A percentile compares a stretch with the other conserved stretches of the same genome.
phyloP scores from a whole-genome alignment of 2,888 invertebrate species.

The Alitta virens region DNA sequence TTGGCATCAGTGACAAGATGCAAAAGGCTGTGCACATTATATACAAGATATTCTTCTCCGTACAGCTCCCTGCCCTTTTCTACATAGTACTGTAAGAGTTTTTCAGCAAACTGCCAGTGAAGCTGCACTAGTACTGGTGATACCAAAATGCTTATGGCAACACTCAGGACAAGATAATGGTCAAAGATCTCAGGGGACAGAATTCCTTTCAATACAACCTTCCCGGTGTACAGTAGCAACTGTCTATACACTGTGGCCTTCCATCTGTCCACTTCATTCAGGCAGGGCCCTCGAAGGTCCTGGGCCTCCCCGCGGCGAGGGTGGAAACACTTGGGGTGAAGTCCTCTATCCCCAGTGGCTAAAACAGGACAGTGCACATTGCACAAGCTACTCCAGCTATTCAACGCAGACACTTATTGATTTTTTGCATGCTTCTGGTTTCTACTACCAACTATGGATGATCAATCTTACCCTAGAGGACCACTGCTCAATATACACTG shows the following conservation, averaged over 20 bases:
- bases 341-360: too few species aligned
- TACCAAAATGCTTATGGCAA: constrained; percentile 30
- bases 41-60: constrained; percentile 12
- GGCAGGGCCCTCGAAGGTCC: too few species aligned
- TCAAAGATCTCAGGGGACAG: constrained; percentile 24
- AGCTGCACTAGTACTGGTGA: constrained; percentile 5
- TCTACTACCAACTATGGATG: too few species aligned
- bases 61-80: constrained; percentile 3
- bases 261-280: constrained; percentile 34
- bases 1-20: constrained; percentile 19
- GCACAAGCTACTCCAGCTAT: too few species aligned
- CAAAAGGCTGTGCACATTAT: constrained; percentile 22
- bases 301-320: constrained; percentile 29
- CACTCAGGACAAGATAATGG: constrained; percentile 32
- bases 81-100: constrained; percentile 21
- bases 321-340: too few species aligned
- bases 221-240: constrained; percentile 38
- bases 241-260: constrained; percentile 40
- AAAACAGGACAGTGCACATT: too few species aligned
- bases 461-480: too few species aligned
- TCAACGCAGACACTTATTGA: too few species aligned
- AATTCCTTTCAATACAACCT: constrained; percentile 28
- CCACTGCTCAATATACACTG: too few species aligned
- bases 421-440: too few species aligned
- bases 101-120: constrained; percentile 11